Evolutionary conservation across 2,113 vertebrate genomes (phyloP).

Genomic region (Theristicus caerulescens): DNA sequence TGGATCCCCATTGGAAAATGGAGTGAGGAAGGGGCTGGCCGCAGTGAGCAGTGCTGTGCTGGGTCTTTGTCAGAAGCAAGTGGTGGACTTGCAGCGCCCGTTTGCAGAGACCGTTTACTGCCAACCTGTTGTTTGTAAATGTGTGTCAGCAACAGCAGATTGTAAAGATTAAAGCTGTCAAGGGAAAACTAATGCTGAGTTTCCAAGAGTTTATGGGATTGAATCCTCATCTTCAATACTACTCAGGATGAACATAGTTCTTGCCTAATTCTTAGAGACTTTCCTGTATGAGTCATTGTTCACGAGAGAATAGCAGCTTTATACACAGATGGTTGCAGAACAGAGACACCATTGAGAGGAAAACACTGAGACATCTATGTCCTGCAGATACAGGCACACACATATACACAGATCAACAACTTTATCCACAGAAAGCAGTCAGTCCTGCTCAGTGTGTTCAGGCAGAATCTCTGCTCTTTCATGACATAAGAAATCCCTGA

Average conservation of each 20-base stretch:
- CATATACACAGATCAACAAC: constrained; percentile 20
- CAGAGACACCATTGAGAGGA: constrained; percentile 60
- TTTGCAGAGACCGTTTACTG: neutral
- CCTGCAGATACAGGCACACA: constrained; percentile 39
- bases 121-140: neutral
- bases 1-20: neutral
- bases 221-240: neutral
- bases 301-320: constrained; percentile 64
- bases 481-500: constrained; percentile 23
- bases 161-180: neutral
- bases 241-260: constrained; percentile 9
- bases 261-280: constrained; percentile 54
- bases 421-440: constrained; percentile 32
- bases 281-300: constrained; percentile 62
- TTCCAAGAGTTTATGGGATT: constrained; percentile 25
- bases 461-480: constrained; percentile 29
- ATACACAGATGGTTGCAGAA: constrained; percentile 62
- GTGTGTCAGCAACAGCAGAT: neutral
- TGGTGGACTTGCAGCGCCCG: neutral
- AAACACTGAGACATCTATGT: constrained; percentile 53
- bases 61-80: neutral
- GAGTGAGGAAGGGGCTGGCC: neutral
- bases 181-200: constrained; percentile 11
- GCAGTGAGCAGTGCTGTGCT: neutral
- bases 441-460: constrained; percentile 39